A percentile compares a stretch with the other conserved stretches of the same genome.
phyloP scores from a whole-genome alignment of 2,888 invertebrate genomes.

The Onchidella celtica region DNA sequence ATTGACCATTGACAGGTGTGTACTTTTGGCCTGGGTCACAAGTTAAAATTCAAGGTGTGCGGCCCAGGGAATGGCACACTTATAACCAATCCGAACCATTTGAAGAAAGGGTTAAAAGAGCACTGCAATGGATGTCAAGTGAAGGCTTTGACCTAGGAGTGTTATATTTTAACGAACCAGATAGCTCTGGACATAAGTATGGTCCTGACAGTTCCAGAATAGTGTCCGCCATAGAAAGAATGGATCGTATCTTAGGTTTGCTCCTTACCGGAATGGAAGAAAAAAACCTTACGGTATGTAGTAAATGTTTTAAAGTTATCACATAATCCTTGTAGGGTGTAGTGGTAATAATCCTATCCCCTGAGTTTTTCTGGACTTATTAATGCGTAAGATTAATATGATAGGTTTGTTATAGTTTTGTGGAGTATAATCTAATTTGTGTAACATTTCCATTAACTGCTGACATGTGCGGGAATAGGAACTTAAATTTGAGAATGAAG shows the following conservation, averaged over 20 bases:
- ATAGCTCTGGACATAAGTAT: slow-evolving; percentile 62
- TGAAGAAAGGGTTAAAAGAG: slow-evolving; percentile 83
- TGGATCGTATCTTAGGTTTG: slow-evolving; percentile 28
- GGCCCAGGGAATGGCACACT: slow-evolving; percentile 72
- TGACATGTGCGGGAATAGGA: no score
- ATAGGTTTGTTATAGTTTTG: no score
- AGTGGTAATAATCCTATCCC: background rate
- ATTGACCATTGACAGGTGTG: slow-evolving; percentile 50
- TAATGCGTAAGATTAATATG: no score
- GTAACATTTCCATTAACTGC: no score
- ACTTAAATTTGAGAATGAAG: no score
- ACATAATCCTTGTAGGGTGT: background rate
- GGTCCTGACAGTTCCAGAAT: slow-evolving; percentile 67
- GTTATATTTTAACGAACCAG: slow-evolving; percentile 72
- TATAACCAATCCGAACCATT: slow-evolving; percentile 81
- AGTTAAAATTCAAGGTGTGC: slow-evolving; percentile 81
- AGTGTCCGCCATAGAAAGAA: slow-evolving; percentile 12
- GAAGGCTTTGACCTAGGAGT: slow-evolving; percentile 61
- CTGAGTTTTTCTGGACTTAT: background rate
- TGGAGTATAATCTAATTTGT: no score
- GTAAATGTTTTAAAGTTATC: background rate
- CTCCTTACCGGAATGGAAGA: slow-evolving; percentile 16
- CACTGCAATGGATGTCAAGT: slow-evolving; percentile 79
- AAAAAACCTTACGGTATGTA: slow-evolving; percentile 13
- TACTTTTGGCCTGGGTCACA: slow-evolving; percentile 86